These are phyloP conservation scores for Actinia equina DNA, from an alignment of 64 coral and sea anemone genomes.

Conservation along the genomic window DNA sequence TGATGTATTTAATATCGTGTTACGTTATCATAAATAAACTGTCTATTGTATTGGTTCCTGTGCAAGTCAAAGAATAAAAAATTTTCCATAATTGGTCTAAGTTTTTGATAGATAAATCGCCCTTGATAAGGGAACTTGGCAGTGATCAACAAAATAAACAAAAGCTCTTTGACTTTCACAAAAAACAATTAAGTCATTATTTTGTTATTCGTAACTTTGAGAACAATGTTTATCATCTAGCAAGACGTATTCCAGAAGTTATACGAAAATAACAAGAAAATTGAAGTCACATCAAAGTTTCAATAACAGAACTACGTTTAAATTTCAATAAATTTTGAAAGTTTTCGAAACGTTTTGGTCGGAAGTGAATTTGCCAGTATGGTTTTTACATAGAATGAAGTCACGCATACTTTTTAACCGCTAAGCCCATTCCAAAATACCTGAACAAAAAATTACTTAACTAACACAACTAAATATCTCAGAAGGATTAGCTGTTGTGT, in stretches of 20 bases:
- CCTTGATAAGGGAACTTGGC: not conserved
- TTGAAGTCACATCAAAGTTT: no score
- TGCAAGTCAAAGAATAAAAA: not conserved
- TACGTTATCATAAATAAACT: not conserved
- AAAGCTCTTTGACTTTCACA: not conserved
- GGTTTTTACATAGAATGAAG: not conserved
- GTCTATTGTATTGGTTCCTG: not conserved
- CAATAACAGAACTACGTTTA: no score
- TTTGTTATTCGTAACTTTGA: not conserved
- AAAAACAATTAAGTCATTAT: no score
- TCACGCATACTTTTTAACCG: not conserved
- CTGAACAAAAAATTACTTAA: slow-evolving; percentile 10
- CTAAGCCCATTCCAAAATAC: slow-evolving; percentile 2
- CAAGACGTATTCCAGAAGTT: not conserved
- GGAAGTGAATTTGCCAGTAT: not conserved
- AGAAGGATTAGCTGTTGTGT: slow-evolving; percentile 14
- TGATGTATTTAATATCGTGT: not conserved
- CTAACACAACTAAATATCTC: not conserved
- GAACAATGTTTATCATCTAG: not conserved
- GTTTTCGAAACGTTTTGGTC: not conserved
- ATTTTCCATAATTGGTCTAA: not conserved
- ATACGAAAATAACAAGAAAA: no score
- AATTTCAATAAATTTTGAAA: no score
- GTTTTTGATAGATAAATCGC: not conserved
- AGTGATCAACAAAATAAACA: not conserved